Evolutionary conservation across 2,888 invertebrate species (phyloP).

Genomic region (Thelaira solivaga): DNA sequence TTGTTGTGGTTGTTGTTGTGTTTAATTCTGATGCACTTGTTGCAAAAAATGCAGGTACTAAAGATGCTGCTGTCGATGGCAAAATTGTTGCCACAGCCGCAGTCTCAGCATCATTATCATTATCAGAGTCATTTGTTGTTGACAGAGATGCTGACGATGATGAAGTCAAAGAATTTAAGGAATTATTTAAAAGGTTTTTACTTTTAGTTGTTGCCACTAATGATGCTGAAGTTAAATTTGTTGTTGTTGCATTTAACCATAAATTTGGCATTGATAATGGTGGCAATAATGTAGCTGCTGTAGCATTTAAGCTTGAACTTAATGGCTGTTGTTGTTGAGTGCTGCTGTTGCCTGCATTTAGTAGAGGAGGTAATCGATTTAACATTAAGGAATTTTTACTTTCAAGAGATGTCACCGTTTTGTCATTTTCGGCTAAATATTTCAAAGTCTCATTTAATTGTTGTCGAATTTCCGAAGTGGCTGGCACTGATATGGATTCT

Average conservation of each 20-base stretch:
- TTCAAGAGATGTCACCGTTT: conserved; percentile 57
- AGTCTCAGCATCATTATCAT: neutral
- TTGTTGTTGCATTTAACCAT: conserved; percentile 27
- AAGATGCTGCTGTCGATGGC: conserved; percentile 29
- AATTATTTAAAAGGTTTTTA: conserved; percentile 59
- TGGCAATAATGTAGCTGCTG: conserved; percentile 30
- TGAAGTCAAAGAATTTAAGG: conserved; percentile 56
- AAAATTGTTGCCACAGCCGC: conserved; percentile 35
- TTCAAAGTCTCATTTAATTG: conserved; percentile 63
- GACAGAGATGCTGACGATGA: too few species aligned
- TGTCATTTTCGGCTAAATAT: conserved; percentile 58
- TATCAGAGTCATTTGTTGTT: too few species aligned
- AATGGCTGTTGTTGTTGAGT: conserved; percentile 25
- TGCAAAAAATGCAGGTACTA: neutral
- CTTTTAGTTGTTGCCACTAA: conserved; percentile 42
- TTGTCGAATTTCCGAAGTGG: conserved; percentile 61
- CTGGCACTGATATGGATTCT: conserved; percentile 74
- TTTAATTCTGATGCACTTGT: neutral
- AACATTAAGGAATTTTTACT: conserved; percentile 53
- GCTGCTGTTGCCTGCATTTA: conserved; percentile 7
- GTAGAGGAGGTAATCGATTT: conserved; percentile 48
- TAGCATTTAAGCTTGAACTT: conserved; percentile 16
- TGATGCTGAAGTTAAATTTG: conserved; percentile 39
- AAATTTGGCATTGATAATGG: conserved; percentile 24
- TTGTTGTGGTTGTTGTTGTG: conserved; percentile 2